Base-by-base conservation (phyloP, 2,888 invertebrate genomes). In the Thysanoteuthis rhombus region DNA sequence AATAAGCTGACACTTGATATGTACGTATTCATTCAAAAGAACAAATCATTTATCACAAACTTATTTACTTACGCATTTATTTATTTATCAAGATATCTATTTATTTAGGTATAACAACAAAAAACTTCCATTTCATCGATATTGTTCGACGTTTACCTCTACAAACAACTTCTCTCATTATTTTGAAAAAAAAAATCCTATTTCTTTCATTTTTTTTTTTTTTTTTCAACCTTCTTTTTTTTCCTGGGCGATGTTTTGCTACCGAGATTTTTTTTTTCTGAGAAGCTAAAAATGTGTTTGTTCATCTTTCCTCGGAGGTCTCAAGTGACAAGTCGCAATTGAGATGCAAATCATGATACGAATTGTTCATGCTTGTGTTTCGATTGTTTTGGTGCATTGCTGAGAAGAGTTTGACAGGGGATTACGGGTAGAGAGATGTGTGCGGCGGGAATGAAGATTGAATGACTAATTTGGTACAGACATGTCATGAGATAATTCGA, bases 351-450 rank as follows among this genome's bases (percentile, higher is more conserved):
- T 75, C 32, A 75, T 75, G 75, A n/a, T 75, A n/a, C 75, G 75
- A 75, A 52, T 75, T n/a, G 75, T 75, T 75, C 32, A 16, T 75
- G 75, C 32, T 75, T 75, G 75, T 32, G 75, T 32, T 75, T 75
- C 75, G n/a, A 75, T 75, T 75, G 75, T 75, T 75, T 75, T 75
- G 75, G 75, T 75, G 75, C 75, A 75, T n/a, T 75, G 75, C 75
- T n/a, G 75, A 75, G 16, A 75, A 75, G 75, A n/a, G n/a, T 8
- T 75, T 75, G 75, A 75, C 75, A 75, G 75, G 75, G 75, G 75
- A 75, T 75, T 75, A 75, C 16, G 75, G 75, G 75, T n/a, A 75
- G 75, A 8, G 75, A n/a, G 75, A n/a, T 75, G n/a, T 8, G 75
- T n/a, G n/a, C 8, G 75, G 75, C 75, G 75, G n/a, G 75, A 75